A percentile compares a stretch with the other conserved stretches of the same genome.
phyloP scores from a whole-genome alignment of 2,888 invertebrate genomes.

The Cremastobaeus sp. region DNA sequence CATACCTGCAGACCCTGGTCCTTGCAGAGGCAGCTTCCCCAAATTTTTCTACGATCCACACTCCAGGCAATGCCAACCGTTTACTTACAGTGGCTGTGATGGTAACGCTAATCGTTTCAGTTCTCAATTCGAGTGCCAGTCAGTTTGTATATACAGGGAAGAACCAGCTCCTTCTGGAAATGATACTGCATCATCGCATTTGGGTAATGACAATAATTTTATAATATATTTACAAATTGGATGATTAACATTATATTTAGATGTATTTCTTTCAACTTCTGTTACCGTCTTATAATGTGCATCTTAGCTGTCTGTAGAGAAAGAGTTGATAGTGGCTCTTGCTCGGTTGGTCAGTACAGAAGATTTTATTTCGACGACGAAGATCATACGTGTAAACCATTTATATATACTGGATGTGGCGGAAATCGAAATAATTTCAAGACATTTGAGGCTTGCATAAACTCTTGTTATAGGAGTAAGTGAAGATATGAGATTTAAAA shows the following conservation, averaged over 20 bases:
- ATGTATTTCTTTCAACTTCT: constrained; percentile 4
- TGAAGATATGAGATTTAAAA: constrained; percentile 46
- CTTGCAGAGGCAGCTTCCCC: constrained; percentile 83
- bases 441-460: constrained; percentile 85
- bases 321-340: constrained; percentile 83
- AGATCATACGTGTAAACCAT: constrained; percentile 85
- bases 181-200: constrained; percentile 73
- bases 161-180: constrained; percentile 79
- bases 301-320: constrained; percentile 83
- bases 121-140: constrained; percentile 85
- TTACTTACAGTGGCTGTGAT: constrained; percentile 89
- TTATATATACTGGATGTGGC: constrained; percentile 92
- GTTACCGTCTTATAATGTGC: no score
- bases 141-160: constrained; percentile 83
- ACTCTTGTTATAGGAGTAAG: constrained; percentile 80
- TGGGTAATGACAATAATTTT: no score
- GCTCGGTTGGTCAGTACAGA: constrained; percentile 79
- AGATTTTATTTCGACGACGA: constrained; percentile 87
- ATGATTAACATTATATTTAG: background rate
- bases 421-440: constrained; percentile 93
- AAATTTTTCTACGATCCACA: constrained; percentile 86
- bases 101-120: constrained; percentile 93
- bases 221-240: no score
- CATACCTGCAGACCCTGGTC: constrained; percentile 84
- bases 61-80: constrained; percentile 83